A percentile compares a stretch with the other conserved stretches of the same genome.
phyloP scores from a whole-genome alignment of 2,113 vertebrate genomes.

The Hydropotes inermis region DNA sequence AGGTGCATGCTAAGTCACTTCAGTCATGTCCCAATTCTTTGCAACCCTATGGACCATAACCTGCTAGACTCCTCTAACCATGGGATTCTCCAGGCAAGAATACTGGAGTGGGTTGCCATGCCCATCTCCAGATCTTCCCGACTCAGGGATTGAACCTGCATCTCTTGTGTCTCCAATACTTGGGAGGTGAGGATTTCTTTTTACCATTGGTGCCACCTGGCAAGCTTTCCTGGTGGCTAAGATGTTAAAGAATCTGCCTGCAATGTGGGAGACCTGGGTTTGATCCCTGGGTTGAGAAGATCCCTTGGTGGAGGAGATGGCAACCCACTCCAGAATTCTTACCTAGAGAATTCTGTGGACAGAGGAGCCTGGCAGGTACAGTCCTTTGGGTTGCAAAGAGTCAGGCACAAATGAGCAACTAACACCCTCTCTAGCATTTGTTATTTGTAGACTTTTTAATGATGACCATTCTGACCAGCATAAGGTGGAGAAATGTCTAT shows the following conservation, averaged over 20 bases:
- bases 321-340: not conserved
- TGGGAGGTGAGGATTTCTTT: not conserved
- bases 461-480: not conserved
- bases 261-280: not conserved
- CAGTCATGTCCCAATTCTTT: not conserved
- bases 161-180: not conserved
- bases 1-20: not conserved
- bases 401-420: not conserved
- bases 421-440: not conserved
- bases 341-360: not conserved
- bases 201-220: not conserved
- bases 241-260: not conserved
- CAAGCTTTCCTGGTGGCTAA: not conserved
- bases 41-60: not conserved
- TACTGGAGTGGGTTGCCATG: not conserved
- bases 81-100: not conserved
- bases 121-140: not conserved
- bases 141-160: not conserved
- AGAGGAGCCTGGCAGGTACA: not conserved
- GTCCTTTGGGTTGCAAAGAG: not conserved
- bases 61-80: not conserved
- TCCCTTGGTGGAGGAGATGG: not conserved
- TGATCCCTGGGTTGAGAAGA: not conserved
- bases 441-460: not conserved
- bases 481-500: not conserved